Evolutionary conservation across 2,888 invertebrate genomes (phyloP).

Genomic region (Standfussiana lucernea): DNA sequence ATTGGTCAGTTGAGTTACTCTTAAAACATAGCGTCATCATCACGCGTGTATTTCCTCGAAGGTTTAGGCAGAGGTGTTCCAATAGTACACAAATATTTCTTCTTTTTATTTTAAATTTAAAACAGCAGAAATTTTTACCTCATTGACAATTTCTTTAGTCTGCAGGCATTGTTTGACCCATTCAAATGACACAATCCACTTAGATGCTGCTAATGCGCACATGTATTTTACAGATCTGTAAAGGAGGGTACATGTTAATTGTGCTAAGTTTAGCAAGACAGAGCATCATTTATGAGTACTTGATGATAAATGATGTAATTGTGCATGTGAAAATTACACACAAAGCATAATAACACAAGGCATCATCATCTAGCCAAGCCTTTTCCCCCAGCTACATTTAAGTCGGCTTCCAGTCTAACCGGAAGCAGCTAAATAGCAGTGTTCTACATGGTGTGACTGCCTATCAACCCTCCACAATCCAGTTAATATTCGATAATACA

Average conservation of each 20-base stretch:
- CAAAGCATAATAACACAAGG: not conserved
- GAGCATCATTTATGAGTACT: not conserved
- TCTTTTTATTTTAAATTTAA: not conserved
- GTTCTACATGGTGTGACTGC: not conserved
- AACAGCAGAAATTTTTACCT: constrained; percentile 78
- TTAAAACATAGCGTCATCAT: not conserved
- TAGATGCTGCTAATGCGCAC: constrained; percentile 89
- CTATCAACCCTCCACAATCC: not conserved
- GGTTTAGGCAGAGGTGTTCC: not conserved
- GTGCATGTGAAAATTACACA: not conserved
- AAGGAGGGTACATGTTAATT: constrained; percentile 32
- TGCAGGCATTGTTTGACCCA: constrained; percentile 89
- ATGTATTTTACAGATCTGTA: constrained; percentile 90
- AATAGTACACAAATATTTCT: not conserved
- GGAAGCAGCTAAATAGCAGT: not conserved
- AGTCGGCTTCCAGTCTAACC: not conserved
- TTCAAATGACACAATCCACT: constrained; percentile 90
- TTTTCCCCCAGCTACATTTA: not conserved
- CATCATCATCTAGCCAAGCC: not conserved
- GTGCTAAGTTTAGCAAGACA: constrained; percentile 4
- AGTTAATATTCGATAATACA: not conserved
- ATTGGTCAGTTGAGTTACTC: not conserved
- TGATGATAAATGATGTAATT: not conserved
- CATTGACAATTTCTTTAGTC: constrained; percentile 81
- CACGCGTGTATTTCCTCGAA: not conserved